A percentile compares a stretch with the other conserved stretches of the same genome.
These are phyloP conservation scores for Patella caerulea DNA, from an alignment of 2,888 invertebrate species.

Conservation along the genomic window DNA sequence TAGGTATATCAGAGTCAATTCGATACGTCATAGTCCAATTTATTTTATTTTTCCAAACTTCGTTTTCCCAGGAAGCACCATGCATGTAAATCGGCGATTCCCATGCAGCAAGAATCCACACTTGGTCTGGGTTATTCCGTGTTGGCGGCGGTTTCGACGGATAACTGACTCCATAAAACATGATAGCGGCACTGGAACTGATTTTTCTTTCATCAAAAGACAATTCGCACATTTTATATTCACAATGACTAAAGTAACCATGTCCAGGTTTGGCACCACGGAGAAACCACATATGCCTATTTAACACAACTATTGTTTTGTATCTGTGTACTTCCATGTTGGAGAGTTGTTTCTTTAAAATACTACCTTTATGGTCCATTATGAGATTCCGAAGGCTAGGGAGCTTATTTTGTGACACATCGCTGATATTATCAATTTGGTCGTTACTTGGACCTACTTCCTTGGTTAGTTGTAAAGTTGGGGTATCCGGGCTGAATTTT, in stretches of 20 bases:
- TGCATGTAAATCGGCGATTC: slow-evolving; percentile 6
- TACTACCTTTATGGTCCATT: too few species aligned
- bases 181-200: background rate
- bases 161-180: background rate
- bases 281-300: background rate
- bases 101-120: slow-evolving; percentile 12
- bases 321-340: background rate
- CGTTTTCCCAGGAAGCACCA: background rate
- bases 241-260: background rate
- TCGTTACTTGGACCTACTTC: too few species aligned
- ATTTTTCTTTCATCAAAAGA: background rate
- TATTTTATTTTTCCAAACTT: slow-evolving; percentile 14
- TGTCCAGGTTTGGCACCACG: background rate
- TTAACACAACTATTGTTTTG: background rate
- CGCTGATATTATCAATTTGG: too few species aligned
- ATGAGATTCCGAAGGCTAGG: too few species aligned
- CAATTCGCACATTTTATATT: background rate
- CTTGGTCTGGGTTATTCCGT: background rate
- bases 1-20: slow-evolving; percentile 18
- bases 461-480: too few species aligned
- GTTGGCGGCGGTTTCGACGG: background rate
- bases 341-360: too few species aligned
- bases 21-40: slow-evolving; percentile 29
- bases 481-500: too few species aligned
- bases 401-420: too few species aligned